Evolutionary conservation across 2,113 vertebrate species (phyloP), one percentile per base, ranked within the genome.

Genomic region (Cynoglossus semilaevis): DNA sequence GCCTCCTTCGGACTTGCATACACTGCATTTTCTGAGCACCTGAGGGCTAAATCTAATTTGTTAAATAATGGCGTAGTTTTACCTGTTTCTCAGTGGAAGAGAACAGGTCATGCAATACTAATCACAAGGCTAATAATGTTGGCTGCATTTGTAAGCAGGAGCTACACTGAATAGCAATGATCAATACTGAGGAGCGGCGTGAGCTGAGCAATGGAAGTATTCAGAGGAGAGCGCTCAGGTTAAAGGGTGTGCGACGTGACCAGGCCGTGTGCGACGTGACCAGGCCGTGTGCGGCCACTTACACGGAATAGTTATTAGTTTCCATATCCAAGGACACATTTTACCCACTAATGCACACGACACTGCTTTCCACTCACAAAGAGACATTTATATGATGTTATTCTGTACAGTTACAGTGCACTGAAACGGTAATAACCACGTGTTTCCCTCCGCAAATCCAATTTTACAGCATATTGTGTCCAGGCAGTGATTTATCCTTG

Each of bases 381-480:
- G 52, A 58, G 53, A 53, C 48, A 51, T 78, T 77, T 77, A 61
- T 58, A 77, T 40, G 51, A 81, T 85, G 74, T 85, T 87, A 77
- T 50, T 45, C 49, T 56, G 71, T 68, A 51, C 62, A 72, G 74
- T 72, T 77, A 68, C 35, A 51, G 43, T 58, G 76, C 72, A 71
- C 43, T 65, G 58, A 76, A 78, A 69, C 66, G 49, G 70, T 65
- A 79, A 72, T 72, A 80, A 88, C 81, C 74, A 67, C 18, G 68
- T 48, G 68, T 72, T 79, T 74, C 58, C 72, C 51, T 48, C 58
- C 48, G 71, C 55, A 83, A 85, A 84, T 88, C 77, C 68, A 86
- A 86, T 90, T 87, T 76, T 53, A 65, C 59, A 64, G 61, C 68
- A 67, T 63, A 80, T 71, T 82, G 70, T 77, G 61, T 66, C 57